phyloP scores from a whole-genome alignment of 2,888 invertebrate genomes.

The Lycaena phlaeas region DNA sequence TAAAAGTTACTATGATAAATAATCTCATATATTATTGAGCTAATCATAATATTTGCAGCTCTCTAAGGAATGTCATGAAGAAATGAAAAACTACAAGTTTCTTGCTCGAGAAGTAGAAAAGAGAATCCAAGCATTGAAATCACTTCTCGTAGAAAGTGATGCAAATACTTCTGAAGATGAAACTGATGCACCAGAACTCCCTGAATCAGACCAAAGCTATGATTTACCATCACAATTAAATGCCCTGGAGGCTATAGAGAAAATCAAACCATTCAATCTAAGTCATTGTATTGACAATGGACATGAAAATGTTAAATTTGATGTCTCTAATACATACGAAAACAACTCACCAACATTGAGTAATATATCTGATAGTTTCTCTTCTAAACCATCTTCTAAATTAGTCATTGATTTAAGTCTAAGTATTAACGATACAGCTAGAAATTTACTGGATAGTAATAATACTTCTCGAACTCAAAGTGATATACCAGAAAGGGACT shows the following conservation, averaged over 20 bases:
- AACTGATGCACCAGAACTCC: constrained; percentile 44
- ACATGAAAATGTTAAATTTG: constrained; percentile 13
- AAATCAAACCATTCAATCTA: constrained; percentile 18
- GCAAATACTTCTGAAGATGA: constrained; percentile 36
- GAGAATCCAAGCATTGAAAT: constrained; percentile 56
- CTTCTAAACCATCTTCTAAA: constrained; percentile 31
- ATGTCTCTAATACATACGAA: constrained; percentile 15
- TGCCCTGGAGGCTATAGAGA: background rate
- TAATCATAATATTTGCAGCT: constrained; percentile 61
- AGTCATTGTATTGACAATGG: constrained; percentile 20
- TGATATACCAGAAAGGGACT: constrained; percentile 53
- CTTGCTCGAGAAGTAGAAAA: constrained; percentile 78
- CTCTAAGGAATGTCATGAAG: constrained; percentile 74
- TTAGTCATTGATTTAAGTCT: constrained; percentile 44
- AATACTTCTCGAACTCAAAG: constrained; percentile 20
- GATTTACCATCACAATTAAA: constrained; percentile 19
- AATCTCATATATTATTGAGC: constrained; percentile 1
- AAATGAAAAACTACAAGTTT: constrained; percentile 78
- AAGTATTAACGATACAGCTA: constrained; percentile 36
- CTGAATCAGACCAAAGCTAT: constrained; percentile 36
- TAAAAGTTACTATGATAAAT: constrained; percentile 5
- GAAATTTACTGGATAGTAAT: constrained; percentile 23
- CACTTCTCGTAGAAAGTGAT: constrained; percentile 39
- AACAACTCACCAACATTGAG: constrained; percentile 26
- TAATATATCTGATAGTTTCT: constrained; percentile 20